Base-by-base conservation (phyloP, 2,113 vertebrate species). In the Entelurus aequoreus region DNA sequence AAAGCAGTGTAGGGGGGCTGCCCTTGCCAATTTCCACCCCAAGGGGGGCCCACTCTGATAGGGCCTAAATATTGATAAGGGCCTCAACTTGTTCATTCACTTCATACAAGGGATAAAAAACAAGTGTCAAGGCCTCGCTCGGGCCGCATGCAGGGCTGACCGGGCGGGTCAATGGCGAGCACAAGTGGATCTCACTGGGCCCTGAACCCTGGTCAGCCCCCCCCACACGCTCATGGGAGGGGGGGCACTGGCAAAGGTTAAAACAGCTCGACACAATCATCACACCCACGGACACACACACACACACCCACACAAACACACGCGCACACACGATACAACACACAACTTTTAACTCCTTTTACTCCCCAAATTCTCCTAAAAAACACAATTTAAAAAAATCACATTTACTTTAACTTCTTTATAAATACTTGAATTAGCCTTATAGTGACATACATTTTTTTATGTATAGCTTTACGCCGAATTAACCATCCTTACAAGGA, bases 231-330 rank as follows among this genome's bases (percentile, higher is more conserved):
- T 92, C 90, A 92, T 91, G 88, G 92, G 91, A 89, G 90, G 92
- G 92, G 92, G 90, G 93, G 91, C 91, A 88, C 92, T 87, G 90
- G 88, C 94, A 95, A 93, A 97, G 95, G 96, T 98, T 98, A 99
- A 95, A 94, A 94, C 91, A 98, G 86, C 88, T 85, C 81, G 69
- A 81, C 87, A 75, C 78, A 81, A 63, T 79, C 15, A 16, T 12
- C 54, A 56, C 36, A 55, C 15, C 2, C 35, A 42, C 38, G 42
- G 4, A 35, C 51, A 16, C 16, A 21, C 21, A 28, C 50, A 52
- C 10, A 28, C 19, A 28, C 16, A 11, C 37, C 42, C 35, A 54
- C 15, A 35, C 28, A 8, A 5, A 28, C 19, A 28, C 16, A 11
- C 37, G 19, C 28, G 5, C 10, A 28, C 19, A 28, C 16, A 11